Evolutionary conservation across 2,797 vertebrate species (phyloP), one percentile per base, ranked within the genome.

Genomic region (Liparis tanakae): DNA sequence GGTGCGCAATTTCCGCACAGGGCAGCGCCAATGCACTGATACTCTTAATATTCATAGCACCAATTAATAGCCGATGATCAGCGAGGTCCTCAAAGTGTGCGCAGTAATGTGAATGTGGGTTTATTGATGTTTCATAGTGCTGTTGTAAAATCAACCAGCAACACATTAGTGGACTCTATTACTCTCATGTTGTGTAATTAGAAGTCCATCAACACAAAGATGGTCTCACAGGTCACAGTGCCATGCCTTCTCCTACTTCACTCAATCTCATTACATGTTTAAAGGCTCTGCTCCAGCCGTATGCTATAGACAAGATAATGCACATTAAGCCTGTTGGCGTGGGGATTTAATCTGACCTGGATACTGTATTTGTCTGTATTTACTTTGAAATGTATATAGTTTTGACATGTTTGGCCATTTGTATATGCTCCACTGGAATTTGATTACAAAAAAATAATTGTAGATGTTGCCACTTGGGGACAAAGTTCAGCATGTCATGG

Each of bases 291-390:
- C 46, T 57, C 5, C 46, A 33, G 25, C 41, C 50, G 62, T 33
- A 33, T 22, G 41, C 13, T 53, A 37, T 4, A 2, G 1, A 50
- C 5, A 22, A 34, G 64, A 46, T 72, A 59, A 68, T 73, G 57
- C 44, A 67, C 58, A 46, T 33, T 55, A 6, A 34, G 17, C 15
- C 43, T 76, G 20, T 4, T 34, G 60, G 20, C 39, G 44, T 53
- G 58, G 60, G 15, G 53, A 70, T 33, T 76, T 46, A 54, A 61
- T 67, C 50, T 80, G 76, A 78, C 58, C 60, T 62, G 39, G 54
- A 62, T 54, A 60, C 18, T 13, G 15, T 6, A 3, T 22, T 50
- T 46, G 0, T 14, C 12, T 54, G 20, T 10, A 0, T 46, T 67
- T n/a, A 5, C 39, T 9, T 63, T 37, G n/a, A 1, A 9, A 25